These are phyloP conservation scores for Brachionus plicatilis DNA, from an alignment of 1,140 invertebrate species.

Conservation along the genomic window DNA sequence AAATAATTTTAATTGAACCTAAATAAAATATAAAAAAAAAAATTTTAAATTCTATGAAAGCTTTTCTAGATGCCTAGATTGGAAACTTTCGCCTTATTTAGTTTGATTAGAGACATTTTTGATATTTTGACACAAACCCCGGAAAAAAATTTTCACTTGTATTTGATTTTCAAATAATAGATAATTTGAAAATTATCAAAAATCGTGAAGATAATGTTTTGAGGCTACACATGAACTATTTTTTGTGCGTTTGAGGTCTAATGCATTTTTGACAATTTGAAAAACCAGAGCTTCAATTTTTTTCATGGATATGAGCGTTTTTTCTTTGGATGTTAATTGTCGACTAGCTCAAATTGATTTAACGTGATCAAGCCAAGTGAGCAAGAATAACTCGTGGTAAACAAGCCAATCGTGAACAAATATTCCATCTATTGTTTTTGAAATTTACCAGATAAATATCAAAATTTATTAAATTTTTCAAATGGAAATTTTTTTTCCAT, in stretches of 20 bases:
- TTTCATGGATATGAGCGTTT: not conserved
- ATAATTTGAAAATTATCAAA: not conserved
- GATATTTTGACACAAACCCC: not conserved
- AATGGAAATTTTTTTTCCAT: not conserved
- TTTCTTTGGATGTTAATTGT: not conserved
- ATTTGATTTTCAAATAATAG: not conserved
- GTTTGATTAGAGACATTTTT: not conserved
- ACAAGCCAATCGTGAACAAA: not conserved
- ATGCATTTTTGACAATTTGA: not conserved
- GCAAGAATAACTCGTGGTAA: not conserved
- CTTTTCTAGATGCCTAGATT: not conserved
- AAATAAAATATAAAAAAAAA: too few relatives aligned
- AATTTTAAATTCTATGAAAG: too few relatives aligned
- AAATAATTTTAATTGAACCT: too few relatives aligned
- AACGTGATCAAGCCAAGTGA: not conserved
- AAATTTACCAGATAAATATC: not conserved
- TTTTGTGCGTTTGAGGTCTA: not conserved
- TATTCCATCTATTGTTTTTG: not conserved
- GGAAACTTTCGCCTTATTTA: not conserved
- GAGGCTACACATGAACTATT: not conserved
- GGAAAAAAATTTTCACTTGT: not conserved
- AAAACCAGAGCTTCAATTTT: not conserved
- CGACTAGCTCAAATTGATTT: not conserved
- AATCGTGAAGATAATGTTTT: not conserved
- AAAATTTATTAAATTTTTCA: not conserved